A percentile compares a stretch with the other conserved stretches of the same genome.
These are phyloP conservation scores for Siphonodentalium dalli DNA, from an alignment of 2,888 invertebrate species.

Conservation along the genomic window DNA sequence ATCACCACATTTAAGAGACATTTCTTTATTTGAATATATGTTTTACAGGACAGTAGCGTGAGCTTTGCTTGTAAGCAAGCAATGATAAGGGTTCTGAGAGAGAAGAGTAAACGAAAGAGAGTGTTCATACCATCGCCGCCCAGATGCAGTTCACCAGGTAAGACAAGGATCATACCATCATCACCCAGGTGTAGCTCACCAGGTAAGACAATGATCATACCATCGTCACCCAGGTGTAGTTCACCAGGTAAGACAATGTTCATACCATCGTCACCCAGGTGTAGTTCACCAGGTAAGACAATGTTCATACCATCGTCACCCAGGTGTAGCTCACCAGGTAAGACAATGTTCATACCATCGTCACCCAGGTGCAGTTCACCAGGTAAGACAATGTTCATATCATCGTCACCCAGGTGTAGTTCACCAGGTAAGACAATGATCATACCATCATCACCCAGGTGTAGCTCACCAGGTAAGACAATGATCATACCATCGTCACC, in stretches of 20 bases:
- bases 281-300: conserved; percentile 61
- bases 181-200: conserved; percentile 66
- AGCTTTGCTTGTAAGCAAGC: conserved; percentile 93
- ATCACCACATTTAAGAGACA: too few species aligned
- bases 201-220: conserved; percentile 64
- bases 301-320: conserved; percentile 67
- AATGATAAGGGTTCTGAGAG: conserved; percentile 82
- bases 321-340: conserved; percentile 65
- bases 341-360: too few species aligned
- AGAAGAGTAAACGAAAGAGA: conserved; percentile 67
- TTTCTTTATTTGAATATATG: neutral
- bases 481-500: too few species aligned
- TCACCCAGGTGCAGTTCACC: too few species aligned
- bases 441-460: too few species aligned
- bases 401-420: too few species aligned
- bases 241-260: conserved; percentile 63
- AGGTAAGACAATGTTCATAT: too few species aligned
- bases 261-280: conserved; percentile 66
- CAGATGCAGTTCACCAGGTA: conserved; percentile 65
- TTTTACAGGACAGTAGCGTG: conserved; percentile 75
- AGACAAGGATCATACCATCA: conserved; percentile 61
- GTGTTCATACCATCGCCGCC: conserved; percentile 67
- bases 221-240: conserved; percentile 65
- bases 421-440: too few species aligned
- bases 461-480: too few species aligned